Percentiles rank a stretch among this genome's conserved stretches.
These are phyloP conservation scores for Dendronephthya gigantea DNA, from an alignment of 64 coral and sea anemone species.

Conservation along the genomic window DNA sequence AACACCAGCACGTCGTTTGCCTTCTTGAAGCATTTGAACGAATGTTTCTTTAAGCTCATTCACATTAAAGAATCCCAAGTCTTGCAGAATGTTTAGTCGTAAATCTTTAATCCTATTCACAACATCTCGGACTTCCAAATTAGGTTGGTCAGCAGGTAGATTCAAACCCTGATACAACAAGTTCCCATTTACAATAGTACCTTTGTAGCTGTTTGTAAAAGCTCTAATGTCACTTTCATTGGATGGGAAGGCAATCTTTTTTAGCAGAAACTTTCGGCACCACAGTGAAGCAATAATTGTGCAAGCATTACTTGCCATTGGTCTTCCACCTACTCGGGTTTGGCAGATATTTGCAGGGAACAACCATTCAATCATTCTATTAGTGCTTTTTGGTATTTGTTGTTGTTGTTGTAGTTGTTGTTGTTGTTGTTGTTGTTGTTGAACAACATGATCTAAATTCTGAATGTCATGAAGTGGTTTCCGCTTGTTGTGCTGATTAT, in stretches of 20 bases:
- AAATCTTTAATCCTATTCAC: neutral
- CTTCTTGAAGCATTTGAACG: neutral
- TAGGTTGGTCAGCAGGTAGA: neutral
- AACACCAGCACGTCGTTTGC: neutral
- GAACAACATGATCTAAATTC: neutral
- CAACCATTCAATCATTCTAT: neutral
- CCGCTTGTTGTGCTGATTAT: neutral
- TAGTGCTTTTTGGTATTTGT: neutral
- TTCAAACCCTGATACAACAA: neutral
- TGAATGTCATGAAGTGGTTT: neutral
- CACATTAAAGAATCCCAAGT: neutral
- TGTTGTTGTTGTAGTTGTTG: neutral
- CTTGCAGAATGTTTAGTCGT: neutral
- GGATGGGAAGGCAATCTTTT: neutral
- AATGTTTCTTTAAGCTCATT: neutral
- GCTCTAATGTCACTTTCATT: neutral
- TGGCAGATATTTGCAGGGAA: neutral
- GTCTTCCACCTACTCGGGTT: neutral
- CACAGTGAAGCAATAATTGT: neutral
- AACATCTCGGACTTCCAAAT: neutral
- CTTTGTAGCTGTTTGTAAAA: neutral
- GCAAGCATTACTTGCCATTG: constrained; percentile 11
- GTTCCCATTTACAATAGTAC: neutral
- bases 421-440: neutral
- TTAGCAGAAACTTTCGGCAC: neutral